Evolutionary conservation across 2,797 vertebrate species (phyloP).

Genomic region (Pampus argenteus): DNA sequence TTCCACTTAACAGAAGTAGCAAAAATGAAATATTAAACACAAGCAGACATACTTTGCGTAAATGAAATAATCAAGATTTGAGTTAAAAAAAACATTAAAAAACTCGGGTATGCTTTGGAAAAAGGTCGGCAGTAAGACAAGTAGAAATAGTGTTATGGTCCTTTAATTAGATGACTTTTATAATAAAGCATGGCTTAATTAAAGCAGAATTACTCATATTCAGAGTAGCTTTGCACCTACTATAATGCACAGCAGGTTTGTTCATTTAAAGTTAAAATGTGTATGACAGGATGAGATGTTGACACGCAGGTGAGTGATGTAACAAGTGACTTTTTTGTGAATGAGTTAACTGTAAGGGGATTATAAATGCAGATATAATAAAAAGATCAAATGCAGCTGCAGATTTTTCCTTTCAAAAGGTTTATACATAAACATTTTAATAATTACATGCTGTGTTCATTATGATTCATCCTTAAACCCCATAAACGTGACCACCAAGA

Average conservation of each 20-base stretch:
- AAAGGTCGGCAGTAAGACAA: neutral
- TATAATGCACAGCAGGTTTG: neutral
- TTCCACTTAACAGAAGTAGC: too few relatives aligned
- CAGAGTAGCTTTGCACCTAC: neutral
- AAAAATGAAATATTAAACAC: too few relatives aligned
- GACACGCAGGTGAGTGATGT: neutral
- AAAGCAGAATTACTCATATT: neutral
- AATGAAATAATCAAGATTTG: too few relatives aligned
- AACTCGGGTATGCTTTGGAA: neutral
- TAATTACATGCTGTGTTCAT: neutral
- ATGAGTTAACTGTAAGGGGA: constrained; percentile 21
- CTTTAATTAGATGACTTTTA: neutral
- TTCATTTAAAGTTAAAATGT: constrained; percentile 4
- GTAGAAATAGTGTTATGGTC: neutral
- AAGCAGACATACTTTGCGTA: too few relatives aligned
- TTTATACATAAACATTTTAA: constrained; percentile 16
- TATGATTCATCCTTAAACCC: neutral
- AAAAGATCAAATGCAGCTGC: constrained; percentile 20
- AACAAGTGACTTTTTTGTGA: neutral
- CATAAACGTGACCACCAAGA: constrained; percentile 3
- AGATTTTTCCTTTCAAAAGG: constrained; percentile 24
- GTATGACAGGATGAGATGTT: neutral
- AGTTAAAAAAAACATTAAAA: neutral
- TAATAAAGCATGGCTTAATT: neutral
- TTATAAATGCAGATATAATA: constrained; percentile 33